Conservation (phyloP, 2,797 vertebrate species). For the Sebastolobus alascanus region DNA sequence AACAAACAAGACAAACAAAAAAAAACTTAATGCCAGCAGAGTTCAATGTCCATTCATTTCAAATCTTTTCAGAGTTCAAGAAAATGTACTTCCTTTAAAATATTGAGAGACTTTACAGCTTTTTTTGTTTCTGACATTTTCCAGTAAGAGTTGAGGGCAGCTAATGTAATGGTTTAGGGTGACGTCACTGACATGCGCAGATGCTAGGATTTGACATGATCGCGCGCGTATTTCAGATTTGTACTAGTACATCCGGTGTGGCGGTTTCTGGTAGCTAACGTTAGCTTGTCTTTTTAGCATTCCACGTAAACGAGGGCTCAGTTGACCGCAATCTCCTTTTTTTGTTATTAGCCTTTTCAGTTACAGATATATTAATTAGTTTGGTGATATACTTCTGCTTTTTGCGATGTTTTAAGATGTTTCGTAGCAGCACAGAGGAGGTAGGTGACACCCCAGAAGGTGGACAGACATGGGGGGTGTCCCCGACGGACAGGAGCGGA, state of each 20-base stretch:
- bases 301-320: not conserved
- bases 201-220: accelerated
- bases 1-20: too few species aligned
- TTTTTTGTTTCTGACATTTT: too few species aligned
- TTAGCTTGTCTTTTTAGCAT: not conserved
- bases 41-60: too few species aligned
- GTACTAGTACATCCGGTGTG: not conserved
- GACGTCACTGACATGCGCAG: constrained; percentile 20
- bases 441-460: constrained; percentile 58
- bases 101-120: too few species aligned
- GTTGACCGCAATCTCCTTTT: not conserved
- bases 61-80: too few species aligned
- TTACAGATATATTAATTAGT: not conserved
- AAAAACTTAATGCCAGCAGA: too few species aligned
- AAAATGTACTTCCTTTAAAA: too few species aligned
- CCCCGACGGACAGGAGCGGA: constrained; percentile 15
- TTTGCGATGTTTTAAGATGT: constrained; percentile 62
- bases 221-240: not conserved
- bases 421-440: constrained; percentile 82
- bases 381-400: accelerated
- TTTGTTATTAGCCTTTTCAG: not conserved
- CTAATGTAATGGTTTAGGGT: not conserved
- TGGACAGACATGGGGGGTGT: constrained; percentile 27
- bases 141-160: too few species aligned
- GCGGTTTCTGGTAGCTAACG: not conserved